Evolutionary conservation across 2,888 invertebrate genomes (phyloP).

Genomic region (Hecatera dysodea): DNA sequence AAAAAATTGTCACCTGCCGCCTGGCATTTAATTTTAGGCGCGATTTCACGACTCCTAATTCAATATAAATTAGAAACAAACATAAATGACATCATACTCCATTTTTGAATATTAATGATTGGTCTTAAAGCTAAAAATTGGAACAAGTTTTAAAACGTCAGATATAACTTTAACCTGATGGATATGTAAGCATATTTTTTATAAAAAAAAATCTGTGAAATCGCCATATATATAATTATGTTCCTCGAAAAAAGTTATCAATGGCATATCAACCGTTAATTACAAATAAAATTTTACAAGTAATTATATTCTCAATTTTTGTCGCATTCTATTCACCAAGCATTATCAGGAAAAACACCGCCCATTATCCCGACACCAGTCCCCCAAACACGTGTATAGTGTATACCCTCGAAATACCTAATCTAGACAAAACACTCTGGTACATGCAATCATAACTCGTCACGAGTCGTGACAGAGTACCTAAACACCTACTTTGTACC

Average conservation of each 20-base stretch:
- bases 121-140: not conserved
- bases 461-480: conserved; percentile 51
- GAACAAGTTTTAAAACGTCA: too few relatives aligned
- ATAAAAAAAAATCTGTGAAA: too few relatives aligned
- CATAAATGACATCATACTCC: not conserved
- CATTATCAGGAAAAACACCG: not conserved
- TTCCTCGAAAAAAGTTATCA: too few relatives aligned
- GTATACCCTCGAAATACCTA: conserved; percentile 7
- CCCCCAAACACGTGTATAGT: not conserved
- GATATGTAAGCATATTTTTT: too few relatives aligned
- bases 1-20: not conserved
- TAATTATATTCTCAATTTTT: not conserved
- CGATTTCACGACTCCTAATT: not conserved
- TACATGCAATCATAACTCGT: conserved; percentile 57
- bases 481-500: conserved; percentile 62
- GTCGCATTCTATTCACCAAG: not conserved
- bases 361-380: not conserved
- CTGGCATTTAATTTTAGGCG: not conserved
- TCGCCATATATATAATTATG: too few relatives aligned
- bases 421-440: conserved; percentile 26
- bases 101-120: not conserved
- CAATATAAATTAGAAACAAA: conserved; percentile 1
- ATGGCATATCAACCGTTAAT: too few relatives aligned
- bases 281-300: too few relatives aligned
- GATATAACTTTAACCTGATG: too few relatives aligned